These are phyloP conservation scores for Acipenser oxyrinchus DNA, from an alignment of 2,797 vertebrate genomes.

Conservation along the genomic window DNA sequence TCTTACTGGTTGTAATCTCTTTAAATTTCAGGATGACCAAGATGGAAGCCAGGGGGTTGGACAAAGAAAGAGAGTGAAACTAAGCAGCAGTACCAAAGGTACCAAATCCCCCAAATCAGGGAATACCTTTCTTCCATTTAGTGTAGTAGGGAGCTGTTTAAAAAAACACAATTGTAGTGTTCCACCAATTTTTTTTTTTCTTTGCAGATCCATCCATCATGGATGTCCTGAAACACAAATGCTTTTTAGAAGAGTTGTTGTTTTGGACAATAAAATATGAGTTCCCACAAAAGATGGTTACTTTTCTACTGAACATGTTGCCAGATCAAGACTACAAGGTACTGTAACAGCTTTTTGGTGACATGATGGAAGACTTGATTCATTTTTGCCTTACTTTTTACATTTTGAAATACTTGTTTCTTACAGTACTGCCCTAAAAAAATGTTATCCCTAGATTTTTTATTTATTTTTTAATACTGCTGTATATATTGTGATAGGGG, in stretches of 20 bases:
- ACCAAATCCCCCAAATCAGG: slow-evolving; percentile 15
- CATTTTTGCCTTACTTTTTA: too few species aligned
- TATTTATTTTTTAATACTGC: too few species aligned
- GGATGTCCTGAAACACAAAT: slow-evolving; percentile 96
- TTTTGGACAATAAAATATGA: slow-evolving; percentile 99
- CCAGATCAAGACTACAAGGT: slow-evolving; percentile 99
- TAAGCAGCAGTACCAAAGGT: slow-evolving; percentile 97
- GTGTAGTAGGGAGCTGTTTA: too few species aligned
- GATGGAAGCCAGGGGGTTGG: slow-evolving; percentile 88
- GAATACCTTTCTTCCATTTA: too few species aligned
- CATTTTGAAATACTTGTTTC: too few species aligned
- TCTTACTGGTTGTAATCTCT: too few species aligned
- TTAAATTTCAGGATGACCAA: slow-evolving; percentile 77
- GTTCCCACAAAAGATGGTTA: slow-evolving; percentile 99
- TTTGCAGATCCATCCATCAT: slow-evolving; percentile 87
- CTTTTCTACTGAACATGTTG: slow-evolving; percentile 97
- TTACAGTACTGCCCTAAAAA: too few species aligned
- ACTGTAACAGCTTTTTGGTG: slow-evolving; percentile 18
- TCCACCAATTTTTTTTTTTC: too few species aligned
- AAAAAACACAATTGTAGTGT: too few species aligned
- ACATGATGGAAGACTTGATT: too few species aligned
- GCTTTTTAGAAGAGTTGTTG: slow-evolving; percentile 95
- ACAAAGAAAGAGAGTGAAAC: slow-evolving; percentile 92
- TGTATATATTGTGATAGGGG: too few species aligned
- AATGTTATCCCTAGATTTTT: too few species aligned